Base-by-base conservation (phyloP, 64 coral and sea anemone genomes). In the Actinia equina region DNA sequence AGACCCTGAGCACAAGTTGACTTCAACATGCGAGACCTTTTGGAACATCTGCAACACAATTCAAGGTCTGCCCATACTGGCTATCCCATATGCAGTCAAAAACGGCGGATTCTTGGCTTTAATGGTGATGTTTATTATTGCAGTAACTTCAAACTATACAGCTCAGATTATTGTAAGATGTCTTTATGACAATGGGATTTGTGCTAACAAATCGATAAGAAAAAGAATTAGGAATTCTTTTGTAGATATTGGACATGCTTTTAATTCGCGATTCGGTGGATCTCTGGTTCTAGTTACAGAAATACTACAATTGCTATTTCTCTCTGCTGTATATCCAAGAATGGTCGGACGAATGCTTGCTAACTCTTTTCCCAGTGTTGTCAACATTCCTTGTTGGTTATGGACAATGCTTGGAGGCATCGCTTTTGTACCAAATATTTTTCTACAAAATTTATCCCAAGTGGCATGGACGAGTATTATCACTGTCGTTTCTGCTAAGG, bases 21-120 rank as follows among this genome's bases (percentile, higher is more conserved):
- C 88, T 56, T 97, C 96, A 30, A 88, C 89, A 15, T 98, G 94
- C 80, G 96, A 94, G 57, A 92, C 96, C 4, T 98, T 98, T 77
- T 98, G 96, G 93, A 98, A 98, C 46, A 98, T 98, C 79, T 94
- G 96, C 58, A 98, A 98, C 56, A 98, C 96, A 44, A 98, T 98
- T 82, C 96, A 98, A 88, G 96, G 96, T 41, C 87, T 98, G 43
- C 96, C 96, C 18, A 98, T 98, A 22, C 84, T 98, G 18, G 93
- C 93, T 4, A 98, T 98, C 44, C 93, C 96, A 78, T 98, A 92
- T 26, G 96, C 93, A 10, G 83, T 98, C 25, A 62, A 89, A 44
- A 94, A 94, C 85, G 96, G 96, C 0, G 96, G 96, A 3, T 94
- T 87, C 43, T 81, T 92, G 22, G 92, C 96, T 20, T 9, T 98